Conservation (phyloP, 2,888 invertebrate genomes). For the Phengaris alcon region DNA sequence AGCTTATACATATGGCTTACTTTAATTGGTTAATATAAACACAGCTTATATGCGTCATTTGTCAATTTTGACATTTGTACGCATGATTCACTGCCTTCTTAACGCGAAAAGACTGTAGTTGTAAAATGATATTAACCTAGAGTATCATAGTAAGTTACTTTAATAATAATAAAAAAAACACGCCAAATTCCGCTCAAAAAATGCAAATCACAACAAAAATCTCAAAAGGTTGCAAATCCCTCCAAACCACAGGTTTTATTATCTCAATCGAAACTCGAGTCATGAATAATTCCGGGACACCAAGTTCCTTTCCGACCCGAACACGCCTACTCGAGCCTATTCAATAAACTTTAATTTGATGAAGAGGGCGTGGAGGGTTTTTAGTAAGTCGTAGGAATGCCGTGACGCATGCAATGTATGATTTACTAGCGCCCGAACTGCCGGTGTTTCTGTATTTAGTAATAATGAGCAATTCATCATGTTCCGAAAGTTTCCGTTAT, state of each 20-base stretch:
- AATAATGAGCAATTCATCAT: background rate
- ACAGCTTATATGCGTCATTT: no score
- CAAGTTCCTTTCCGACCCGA: conserved; percentile 44
- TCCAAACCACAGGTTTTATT: conserved; percentile 40
- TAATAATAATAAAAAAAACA: background rate
- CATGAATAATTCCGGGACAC: conserved; percentile 62
- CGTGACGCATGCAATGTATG: conserved; percentile 36
- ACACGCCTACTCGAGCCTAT: conserved; percentile 39
- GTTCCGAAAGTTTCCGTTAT: background rate
- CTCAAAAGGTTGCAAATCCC: conserved; percentile 5
- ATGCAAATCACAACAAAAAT: background rate
- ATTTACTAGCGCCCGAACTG: conserved; percentile 26
- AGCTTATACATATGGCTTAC: no score
- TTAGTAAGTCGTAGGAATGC: conserved; percentile 32
- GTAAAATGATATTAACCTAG: no score
- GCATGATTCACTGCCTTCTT: no score
- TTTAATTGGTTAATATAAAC: no score
- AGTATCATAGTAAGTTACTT: no score
- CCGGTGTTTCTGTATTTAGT: background rate
- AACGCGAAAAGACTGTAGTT: no score
- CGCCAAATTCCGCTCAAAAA: background rate
- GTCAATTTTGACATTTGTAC: no score
- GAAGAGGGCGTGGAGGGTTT: conserved; percentile 42
- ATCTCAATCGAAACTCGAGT: conserved; percentile 64
- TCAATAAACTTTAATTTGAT: conserved; percentile 58